Base-by-base conservation (phyloP, 2,113 vertebrate species). In the Ctenomys sociabilis region DNA sequence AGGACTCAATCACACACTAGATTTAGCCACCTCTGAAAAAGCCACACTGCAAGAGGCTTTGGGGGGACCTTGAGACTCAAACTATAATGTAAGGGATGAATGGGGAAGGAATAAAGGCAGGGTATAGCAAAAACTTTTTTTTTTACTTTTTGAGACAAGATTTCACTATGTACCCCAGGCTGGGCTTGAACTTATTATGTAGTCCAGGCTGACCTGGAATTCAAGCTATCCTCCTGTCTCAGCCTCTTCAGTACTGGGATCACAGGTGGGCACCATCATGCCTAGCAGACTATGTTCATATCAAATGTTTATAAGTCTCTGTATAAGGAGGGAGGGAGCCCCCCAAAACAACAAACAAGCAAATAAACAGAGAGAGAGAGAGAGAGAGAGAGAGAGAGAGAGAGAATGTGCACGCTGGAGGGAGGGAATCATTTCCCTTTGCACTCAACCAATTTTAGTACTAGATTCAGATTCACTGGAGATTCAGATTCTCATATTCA, bases 401-500 rank as follows among this genome's bases (percentile, higher is more conserved):
- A 57, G 14, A 57, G 54, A 57, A 57, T 19, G 54, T 19, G 16
- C 16, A 57, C 19, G 54, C 16, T 4, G 2, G 8, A 64, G 61
- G 68, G 24, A 5, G 19, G 68, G 30, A 84, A 45, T 3, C 16
- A 32, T 28, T 22, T 54, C 54, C 37, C 70, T 28, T 45, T 37
- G n/a, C 57, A 28, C 12, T 63, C 63, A 72, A 26, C 43, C 88
- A 35, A 93, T 1, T 24, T 95, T 66, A 68, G 52, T 85, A 59
- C 73, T 80, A 87, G 32, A 89, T 91, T 96, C 61, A 54, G 45
- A 91, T 66, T 87, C 37, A 30, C 30, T 85, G 37, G 21, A 28
- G n/a, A n/a, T n/a, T n/a, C n/a, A n/a, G n/a, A n/a, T 82, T 73
- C 4, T 80, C 17, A 80, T 80, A 80, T 35, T 54, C 54, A 80